Conservation (phyloP, 2,113 vertebrate genomes). For the Azemiops feae region DNA sequence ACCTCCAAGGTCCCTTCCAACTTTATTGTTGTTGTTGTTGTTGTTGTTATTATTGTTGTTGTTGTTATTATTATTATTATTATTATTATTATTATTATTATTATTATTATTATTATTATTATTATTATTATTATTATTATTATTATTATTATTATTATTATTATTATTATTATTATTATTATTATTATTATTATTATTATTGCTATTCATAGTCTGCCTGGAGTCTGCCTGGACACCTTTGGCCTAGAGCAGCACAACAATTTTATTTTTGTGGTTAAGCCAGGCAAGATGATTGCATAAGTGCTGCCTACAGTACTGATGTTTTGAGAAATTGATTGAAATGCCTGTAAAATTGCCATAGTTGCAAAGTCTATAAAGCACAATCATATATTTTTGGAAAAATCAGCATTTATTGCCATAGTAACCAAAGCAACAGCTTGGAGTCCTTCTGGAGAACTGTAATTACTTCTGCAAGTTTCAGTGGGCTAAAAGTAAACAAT, state of each 20-base stretch:
- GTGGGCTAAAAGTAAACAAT: slow-evolving; percentile 13
- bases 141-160: too few relatives aligned
- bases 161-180: too few relatives aligned
- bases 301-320: background rate
- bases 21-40: too few relatives aligned
- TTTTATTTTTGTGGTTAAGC: background rate
- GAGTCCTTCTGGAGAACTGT: slow-evolving; percentile 55
- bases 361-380: slow-evolving; percentile 31
- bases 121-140: too few relatives aligned
- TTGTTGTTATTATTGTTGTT: too few relatives aligned
- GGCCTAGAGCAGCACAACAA: background rate
- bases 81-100: too few relatives aligned
- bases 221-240: too few relatives aligned
- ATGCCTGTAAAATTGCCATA: slow-evolving; percentile 41
- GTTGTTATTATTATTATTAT: too few relatives aligned
- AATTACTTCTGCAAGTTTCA: slow-evolving; percentile 60
- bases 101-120: too few relatives aligned
- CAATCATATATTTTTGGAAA: slow-evolving; percentile 33
- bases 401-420: slow-evolving; percentile 65
- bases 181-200: too few relatives aligned
- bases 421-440: slow-evolving; percentile 55
- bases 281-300: background rate
- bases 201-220: too few relatives aligned
- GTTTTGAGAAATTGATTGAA: background rate
- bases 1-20: too few relatives aligned